These are phyloP conservation scores for Dromococcyx pavoninus DNA, from an alignment of 2,797 vertebrate species.

Conservation along the genomic window DNA sequence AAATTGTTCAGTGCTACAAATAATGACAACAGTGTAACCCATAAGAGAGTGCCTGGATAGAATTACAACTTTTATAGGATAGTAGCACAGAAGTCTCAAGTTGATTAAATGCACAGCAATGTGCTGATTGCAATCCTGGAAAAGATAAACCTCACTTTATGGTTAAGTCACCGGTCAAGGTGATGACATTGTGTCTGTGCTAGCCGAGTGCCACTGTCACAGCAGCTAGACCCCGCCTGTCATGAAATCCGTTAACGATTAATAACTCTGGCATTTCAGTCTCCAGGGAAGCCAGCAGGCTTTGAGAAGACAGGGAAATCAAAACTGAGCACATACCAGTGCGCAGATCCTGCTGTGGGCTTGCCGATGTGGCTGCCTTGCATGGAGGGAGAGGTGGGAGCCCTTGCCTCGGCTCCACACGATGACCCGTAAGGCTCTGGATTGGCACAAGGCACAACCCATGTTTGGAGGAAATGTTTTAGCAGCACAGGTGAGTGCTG, in stretches of 20 bases:
- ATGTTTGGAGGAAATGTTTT: neutral
- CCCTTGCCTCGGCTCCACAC: neutral
- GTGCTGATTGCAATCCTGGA: neutral
- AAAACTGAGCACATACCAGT: neutral
- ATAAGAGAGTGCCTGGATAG: neutral
- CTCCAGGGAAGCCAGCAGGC: neutral
- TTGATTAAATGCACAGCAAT: slow-evolving; percentile 21
- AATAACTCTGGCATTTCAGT: neutral
- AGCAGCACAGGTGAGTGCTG: neutral
- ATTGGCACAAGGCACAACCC: neutral
- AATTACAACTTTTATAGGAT: neutral
- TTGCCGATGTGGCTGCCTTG: neutral
- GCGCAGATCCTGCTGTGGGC: neutral
- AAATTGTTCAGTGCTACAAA: neutral
- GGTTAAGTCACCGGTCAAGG: neutral
- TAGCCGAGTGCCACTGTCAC: neutral
- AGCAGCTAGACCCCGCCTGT: neutral
- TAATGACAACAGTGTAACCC: neutral
- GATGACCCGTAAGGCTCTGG: neutral
- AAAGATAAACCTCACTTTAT: neutral
- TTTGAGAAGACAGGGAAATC: neutral
- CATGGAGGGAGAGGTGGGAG: fast-evolving
- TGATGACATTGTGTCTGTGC: neutral
- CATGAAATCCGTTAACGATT: neutral
- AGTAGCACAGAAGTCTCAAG: neutral